These are phyloP conservation scores for Gadopsis marmoratus DNA, from an alignment of 2,797 vertebrate species.

Conservation along the genomic window DNA sequence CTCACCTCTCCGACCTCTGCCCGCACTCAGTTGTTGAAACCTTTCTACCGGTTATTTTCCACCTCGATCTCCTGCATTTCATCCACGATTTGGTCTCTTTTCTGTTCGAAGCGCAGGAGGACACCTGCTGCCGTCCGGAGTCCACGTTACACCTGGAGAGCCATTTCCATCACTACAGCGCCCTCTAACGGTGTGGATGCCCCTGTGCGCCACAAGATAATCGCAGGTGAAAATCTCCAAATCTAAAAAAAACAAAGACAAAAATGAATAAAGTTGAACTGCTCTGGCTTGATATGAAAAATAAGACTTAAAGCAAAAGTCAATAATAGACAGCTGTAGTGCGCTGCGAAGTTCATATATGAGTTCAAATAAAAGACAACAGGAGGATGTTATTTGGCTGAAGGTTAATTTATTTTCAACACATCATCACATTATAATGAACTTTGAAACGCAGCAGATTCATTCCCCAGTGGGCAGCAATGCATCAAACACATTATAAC, in stretches of 20 bases:
- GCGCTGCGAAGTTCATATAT: not conserved
- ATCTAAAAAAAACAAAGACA: no score
- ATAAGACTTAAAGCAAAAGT: not conserved
- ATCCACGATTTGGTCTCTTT: accelerated
- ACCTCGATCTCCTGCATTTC: accelerated
- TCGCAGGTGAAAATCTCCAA: not conserved
- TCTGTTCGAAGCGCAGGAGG: not conserved
- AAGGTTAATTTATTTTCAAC: not conserved
- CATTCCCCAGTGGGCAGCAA: not conserved
- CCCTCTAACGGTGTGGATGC: conserved; percentile 43
- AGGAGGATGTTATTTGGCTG: not conserved
- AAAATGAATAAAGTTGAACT: not conserved
- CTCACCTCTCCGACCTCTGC: conserved; percentile 34
- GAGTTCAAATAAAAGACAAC: not conserved
- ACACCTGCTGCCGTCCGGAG: conserved; percentile 37
- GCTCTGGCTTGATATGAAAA: not conserved
- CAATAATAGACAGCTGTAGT: no score
- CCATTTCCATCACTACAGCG: conserved; percentile 24
- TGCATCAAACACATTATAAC: no score
- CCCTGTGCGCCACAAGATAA: not conserved
- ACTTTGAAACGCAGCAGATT: not conserved
- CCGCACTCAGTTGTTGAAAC: not conserved
- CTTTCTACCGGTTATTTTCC: not conserved
- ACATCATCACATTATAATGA: not conserved
- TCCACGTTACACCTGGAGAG: conserved; percentile 15